phyloP scores from a whole-genome alignment of 2,113 vertebrate species.

The Gnathonemus longibarbis region DNA sequence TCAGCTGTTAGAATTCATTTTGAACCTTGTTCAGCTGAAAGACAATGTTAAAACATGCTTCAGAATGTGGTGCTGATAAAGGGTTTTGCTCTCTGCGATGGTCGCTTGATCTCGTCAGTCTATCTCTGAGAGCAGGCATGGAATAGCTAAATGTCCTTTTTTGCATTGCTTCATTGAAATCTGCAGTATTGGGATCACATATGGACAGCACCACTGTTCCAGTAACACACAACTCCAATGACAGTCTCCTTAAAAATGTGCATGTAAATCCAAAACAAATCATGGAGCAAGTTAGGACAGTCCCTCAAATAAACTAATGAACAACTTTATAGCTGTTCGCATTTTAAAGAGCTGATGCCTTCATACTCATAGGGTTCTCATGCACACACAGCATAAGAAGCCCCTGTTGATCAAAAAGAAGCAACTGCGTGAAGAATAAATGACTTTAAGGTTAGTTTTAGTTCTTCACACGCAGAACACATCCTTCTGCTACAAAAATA shows the following conservation, averaged over 20 bases:
- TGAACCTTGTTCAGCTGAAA: neutral
- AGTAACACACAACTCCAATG: neutral
- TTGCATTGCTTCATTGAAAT: slow-evolving; percentile 12
- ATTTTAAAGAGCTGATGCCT: slow-evolving; percentile 23
- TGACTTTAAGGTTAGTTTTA: slow-evolving; percentile 56
- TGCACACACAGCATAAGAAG: neutral
- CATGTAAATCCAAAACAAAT: neutral
- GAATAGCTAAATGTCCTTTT: slow-evolving; percentile 4
- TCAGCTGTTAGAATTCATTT: neutral
- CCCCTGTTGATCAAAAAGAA: slow-evolving; percentile 12
- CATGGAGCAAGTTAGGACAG: neutral
- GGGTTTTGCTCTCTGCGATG: neutral
- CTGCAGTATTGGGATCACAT: neutral
- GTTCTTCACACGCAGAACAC: slow-evolving; percentile 55
- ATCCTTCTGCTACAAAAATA: slow-evolving; percentile 44
- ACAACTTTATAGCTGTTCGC: neutral
- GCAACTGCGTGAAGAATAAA: slow-evolving; percentile 32
- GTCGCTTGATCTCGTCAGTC: neutral
- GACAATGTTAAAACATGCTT: neutral
- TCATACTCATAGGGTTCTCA: neutral
- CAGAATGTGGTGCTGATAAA: neutral
- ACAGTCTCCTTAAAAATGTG: neutral
- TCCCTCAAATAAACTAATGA: neutral
- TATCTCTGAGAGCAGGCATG: neutral
- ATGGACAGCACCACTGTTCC: neutral